phyloP scores from a whole-genome alignment of 1,140 invertebrate genomes.

The Aphelinus certus region DNA sequence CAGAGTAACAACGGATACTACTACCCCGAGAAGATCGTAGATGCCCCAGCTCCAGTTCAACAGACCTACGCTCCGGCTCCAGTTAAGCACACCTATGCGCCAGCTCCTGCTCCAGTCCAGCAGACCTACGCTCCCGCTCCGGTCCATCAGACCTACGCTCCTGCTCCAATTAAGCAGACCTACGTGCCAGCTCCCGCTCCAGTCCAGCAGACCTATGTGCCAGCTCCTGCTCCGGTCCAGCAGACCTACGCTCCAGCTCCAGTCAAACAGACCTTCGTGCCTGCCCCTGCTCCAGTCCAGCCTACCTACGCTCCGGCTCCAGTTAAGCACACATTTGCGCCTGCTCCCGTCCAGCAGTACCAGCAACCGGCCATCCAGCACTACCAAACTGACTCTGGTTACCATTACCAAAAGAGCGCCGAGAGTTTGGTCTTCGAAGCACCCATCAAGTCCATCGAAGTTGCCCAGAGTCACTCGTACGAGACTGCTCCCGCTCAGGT shows the following conservation, averaged over 20 bases:
- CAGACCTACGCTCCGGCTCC: neutral
- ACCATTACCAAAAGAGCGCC: neutral
- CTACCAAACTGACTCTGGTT: neutral
- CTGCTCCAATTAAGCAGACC: neutral
- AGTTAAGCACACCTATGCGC: no score
- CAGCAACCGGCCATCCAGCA: constrained; percentile 3
- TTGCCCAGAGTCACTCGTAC: constrained; percentile 22
- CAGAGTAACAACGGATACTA: no score
- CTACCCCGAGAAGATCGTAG: no score
- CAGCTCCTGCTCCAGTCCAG: neutral
- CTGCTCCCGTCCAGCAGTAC: neutral
- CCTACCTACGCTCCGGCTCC: neutral
- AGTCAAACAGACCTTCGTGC: neutral
- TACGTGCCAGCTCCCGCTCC: no score
- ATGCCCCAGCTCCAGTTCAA: neutral
- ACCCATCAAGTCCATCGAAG: constrained; percentile 36
- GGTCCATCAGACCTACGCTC: neutral
- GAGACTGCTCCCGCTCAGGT: constrained; percentile 4
- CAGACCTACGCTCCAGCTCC: neutral
- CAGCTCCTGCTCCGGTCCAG: neutral
- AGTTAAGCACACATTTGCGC: no score
- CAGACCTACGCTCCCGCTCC: neutral
- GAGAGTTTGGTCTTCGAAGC: constrained; percentile 30
- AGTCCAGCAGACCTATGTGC: neutral
- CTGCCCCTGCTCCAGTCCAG: neutral